A percentile compares a stretch with the other conserved stretches of the same genome.
phyloP scores from a whole-genome alignment of 2,888 invertebrate species.

The Tetrapedia diversipes region DNA sequence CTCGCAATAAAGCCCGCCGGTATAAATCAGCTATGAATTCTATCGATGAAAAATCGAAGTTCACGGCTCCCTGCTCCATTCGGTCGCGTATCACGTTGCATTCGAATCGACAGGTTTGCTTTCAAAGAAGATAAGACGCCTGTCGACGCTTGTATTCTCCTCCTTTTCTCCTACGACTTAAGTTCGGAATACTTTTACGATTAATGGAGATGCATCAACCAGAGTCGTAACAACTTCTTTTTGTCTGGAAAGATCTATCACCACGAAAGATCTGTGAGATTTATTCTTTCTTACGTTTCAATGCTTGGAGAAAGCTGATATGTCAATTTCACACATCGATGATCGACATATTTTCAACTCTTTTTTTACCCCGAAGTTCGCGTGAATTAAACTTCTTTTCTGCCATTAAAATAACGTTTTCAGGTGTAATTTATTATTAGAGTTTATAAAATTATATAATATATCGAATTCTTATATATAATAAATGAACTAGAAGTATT shows the following conservation, averaged over 20 bases:
- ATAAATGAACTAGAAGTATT: too few species aligned
- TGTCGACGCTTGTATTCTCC: not conserved
- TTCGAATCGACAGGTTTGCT: conserved; percentile 14
- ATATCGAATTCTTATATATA: too few species aligned
- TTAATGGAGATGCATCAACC: conserved; percentile 9
- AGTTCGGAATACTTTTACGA: not conserved
- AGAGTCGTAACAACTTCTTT: not conserved
- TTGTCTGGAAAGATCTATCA: not conserved
- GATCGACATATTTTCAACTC: too few species aligned
- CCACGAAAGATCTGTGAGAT: not conserved
- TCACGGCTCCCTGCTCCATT: conserved; percentile 15
- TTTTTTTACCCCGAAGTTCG: too few species aligned
- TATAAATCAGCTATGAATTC: conserved; percentile 38
- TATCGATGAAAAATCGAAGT: conserved; percentile 34
- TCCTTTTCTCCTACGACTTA: not conserved
- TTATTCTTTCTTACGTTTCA: not conserved
- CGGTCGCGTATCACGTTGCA: conserved; percentile 7
- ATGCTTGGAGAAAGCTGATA: too few species aligned
- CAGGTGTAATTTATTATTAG: too few species aligned
- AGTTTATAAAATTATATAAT: too few species aligned
- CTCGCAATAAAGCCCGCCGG: conserved; percentile 60
- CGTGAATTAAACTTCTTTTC: too few species aligned
- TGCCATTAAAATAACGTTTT: too few species aligned
- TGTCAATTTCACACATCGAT: too few species aligned
- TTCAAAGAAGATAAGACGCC: conserved; percentile 16